Conservation (phyloP, 30 jellyfish, hydroid and myxozoan species). For the Aurelia sp. region DNA sequence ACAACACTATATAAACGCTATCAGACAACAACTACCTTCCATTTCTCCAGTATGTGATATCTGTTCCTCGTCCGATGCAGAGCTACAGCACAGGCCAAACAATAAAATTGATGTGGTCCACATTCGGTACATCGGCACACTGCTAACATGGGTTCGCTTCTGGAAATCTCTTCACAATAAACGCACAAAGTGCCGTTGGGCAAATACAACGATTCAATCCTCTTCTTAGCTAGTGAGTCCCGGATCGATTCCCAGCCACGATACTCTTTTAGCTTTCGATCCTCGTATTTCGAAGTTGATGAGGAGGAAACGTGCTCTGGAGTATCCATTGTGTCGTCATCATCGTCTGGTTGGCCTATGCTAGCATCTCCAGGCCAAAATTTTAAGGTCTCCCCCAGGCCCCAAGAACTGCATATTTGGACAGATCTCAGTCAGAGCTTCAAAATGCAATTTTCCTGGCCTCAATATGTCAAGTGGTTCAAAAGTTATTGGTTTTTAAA, state of each 20-base stretch:
- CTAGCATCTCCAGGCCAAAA: no score
- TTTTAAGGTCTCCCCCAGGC: no score
- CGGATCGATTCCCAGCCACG: slow-evolving; percentile 23
- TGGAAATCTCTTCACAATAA: slow-evolving; percentile 4
- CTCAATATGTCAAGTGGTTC: no score
- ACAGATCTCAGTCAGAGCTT: no score
- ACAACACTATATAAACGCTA: no score
- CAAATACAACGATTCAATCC: neutral
- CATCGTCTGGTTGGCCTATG: no score
- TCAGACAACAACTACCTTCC: slow-evolving; percentile 1
- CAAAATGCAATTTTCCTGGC: no score
- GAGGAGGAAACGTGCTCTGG: no score
- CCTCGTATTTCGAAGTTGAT: no score
- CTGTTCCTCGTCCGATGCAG: slow-evolving; percentile 7
- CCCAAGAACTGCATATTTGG: no score
- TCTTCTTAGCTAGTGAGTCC: slow-evolving; percentile 10
- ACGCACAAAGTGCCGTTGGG: neutral
- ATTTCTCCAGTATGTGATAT: slow-evolving; percentile 22
- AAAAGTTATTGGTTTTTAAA: no score
- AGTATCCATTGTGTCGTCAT: no score
- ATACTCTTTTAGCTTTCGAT: slow-evolving; percentile 5
- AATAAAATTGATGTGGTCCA: slow-evolving; percentile 18
- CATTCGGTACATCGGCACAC: slow-evolving; percentile 24
- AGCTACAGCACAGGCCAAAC: slow-evolving; percentile 20
- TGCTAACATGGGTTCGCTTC: slow-evolving; percentile 18